Conservation (phyloP, 2,888 invertebrate genomes). For the Bimastos eiseni region DNA sequence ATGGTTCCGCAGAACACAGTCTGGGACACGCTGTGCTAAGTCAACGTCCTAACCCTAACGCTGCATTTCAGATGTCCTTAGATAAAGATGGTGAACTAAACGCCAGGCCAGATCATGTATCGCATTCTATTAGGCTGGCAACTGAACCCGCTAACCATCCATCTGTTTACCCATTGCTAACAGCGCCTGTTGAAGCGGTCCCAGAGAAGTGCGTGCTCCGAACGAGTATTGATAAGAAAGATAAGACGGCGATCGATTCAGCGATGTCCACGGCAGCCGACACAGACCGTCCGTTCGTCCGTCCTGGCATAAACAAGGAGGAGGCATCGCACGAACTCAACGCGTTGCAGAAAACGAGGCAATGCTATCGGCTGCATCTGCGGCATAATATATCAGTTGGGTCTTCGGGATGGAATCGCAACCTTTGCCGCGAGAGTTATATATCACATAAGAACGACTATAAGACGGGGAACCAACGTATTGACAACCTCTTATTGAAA, state of each 20-base stretch:
- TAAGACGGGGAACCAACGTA: too few relatives aligned
- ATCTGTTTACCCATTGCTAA: not conserved
- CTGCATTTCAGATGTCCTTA: not conserved
- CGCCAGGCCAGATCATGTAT: not conserved
- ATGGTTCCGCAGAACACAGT: too few relatives aligned
- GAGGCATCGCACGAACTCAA: not conserved
- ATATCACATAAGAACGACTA: too few relatives aligned
- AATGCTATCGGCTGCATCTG: not conserved
- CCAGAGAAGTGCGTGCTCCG: not conserved
- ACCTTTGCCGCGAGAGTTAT: too few relatives aligned
- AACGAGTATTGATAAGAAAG: not conserved
- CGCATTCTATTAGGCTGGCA: not conserved
- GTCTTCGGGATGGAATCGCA: not conserved
- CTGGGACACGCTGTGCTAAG: not conserved
- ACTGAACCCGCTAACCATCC: not conserved
- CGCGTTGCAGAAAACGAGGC: not conserved
- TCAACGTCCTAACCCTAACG: not conserved
- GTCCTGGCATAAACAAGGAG: not conserved
- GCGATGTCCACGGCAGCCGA: not conserved
- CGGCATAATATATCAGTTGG: not conserved
- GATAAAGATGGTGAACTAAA: not conserved
- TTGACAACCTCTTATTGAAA: too few relatives aligned
- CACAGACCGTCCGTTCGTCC: not conserved
- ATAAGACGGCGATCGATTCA: not conserved
- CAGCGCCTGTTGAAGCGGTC: not conserved